These are phyloP conservation scores for Menidia beryllina DNA, from an alignment of 2,113 vertebrate genomes.

Conservation along the genomic window DNA sequence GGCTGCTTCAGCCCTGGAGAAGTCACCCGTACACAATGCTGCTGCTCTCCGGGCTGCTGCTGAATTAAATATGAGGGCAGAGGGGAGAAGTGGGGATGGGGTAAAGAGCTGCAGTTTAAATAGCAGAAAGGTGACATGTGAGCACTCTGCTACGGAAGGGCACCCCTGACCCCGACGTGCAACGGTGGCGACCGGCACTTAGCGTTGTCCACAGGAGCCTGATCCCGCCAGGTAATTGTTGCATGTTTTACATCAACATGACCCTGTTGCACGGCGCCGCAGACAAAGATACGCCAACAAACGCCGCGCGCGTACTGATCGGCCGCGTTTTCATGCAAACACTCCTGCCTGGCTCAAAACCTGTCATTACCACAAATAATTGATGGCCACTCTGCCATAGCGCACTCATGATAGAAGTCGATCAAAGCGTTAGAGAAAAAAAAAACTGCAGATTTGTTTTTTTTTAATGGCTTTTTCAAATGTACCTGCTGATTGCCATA, in stretches of 20 bases:
- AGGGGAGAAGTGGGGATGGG: constrained; percentile 17
- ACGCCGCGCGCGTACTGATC: constrained; percentile 9
- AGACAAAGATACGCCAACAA: constrained; percentile 46
- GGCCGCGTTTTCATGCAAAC: constrained; percentile 42
- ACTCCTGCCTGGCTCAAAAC: constrained; percentile 43
- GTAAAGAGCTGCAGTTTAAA: constrained; percentile 58
- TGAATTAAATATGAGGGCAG: constrained; percentile 78
- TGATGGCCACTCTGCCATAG: constrained; percentile 30
- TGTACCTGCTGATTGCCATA: constrained; percentile 74
- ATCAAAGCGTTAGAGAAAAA: constrained; percentile 57
- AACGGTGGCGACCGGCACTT: constrained; percentile 68
- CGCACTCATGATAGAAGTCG: constrained; percentile 62
- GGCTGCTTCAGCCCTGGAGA: constrained; percentile 43
- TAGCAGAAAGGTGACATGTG: constrained; percentile 62
- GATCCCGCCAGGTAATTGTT: constrained; percentile 75
- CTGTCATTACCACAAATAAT: constrained; percentile 68
- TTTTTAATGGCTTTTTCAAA: constrained; percentile 70
- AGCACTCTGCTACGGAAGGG: constrained; percentile 49
- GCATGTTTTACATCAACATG: constrained; percentile 77
- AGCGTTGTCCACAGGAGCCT: constrained; percentile 68
- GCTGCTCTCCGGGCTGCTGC: constrained; percentile 28
- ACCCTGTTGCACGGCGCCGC: constrained; percentile 31
- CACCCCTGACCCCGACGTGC: constrained; percentile 70
- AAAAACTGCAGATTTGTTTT: constrained; percentile 22
- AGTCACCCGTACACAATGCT: constrained; percentile 54